Percentiles rank a stretch among this genome's conserved stretches.
These are phyloP conservation scores for Corvus moneduloides DNA, from an alignment of 2,113 vertebrate genomes.

Conservation along the genomic window DNA sequence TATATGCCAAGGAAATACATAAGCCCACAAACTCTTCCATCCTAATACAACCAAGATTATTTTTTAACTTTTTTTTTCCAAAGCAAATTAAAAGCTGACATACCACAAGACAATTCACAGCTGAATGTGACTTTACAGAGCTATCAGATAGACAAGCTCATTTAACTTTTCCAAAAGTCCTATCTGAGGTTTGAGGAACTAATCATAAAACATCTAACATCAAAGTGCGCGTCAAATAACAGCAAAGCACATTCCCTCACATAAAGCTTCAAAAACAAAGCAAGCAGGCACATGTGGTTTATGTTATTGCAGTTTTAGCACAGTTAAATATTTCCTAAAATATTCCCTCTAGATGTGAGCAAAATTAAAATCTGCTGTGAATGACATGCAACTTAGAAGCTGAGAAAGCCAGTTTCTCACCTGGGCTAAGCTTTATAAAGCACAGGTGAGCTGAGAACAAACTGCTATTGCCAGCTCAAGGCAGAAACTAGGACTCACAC, in stretches of 20 bases:
- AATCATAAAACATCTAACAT: conserved; percentile 47
- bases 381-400: neutral
- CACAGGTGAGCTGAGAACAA: neutral
- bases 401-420: neutral
- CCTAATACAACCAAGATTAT: neutral
- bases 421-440: neutral
- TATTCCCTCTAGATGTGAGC: conserved; percentile 6
- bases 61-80: neutral
- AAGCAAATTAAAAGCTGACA: conserved; percentile 4
- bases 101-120: neutral
- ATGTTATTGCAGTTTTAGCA: conserved; percentile 37
- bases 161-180: conserved; percentile 24
- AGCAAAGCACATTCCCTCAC: conserved; percentile 43
- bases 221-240: conserved; percentile 24
- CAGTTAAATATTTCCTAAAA: conserved; percentile 47
- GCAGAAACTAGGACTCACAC: neutral
- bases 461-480: neutral
- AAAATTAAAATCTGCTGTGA: conserved; percentile 17
- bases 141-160: neutral
- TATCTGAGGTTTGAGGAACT: conserved; percentile 47
- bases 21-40: neutral
- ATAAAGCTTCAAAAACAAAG: conserved; percentile 52
- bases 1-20: neutral
- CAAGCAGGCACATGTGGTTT: conserved; percentile 46
- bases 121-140: neutral